These are phyloP conservation scores for Orientallactaga sibirica DNA, from an alignment of 2,797 vertebrate genomes.

Conservation along the genomic window DNA sequence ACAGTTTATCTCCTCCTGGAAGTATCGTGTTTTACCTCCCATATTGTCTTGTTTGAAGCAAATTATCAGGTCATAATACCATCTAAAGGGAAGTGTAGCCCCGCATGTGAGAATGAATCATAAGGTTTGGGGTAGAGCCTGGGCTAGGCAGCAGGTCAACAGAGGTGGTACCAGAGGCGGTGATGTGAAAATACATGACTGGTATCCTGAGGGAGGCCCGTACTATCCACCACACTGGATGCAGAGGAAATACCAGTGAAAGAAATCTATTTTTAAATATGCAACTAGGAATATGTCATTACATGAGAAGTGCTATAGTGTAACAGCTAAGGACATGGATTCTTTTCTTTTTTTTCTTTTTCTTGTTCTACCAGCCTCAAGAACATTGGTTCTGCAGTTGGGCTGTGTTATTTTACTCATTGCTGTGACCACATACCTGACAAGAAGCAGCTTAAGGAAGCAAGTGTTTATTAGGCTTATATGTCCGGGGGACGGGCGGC, in stretches of 20 bases:
- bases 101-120: background rate
- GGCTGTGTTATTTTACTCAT: background rate
- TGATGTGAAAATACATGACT: background rate
- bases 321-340: background rate
- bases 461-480: no score
- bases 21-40: conserved; percentile 12
- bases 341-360: background rate
- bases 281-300: background rate
- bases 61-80: background rate
- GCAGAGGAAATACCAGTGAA: background rate
- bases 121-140: background rate
- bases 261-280: conserved; percentile 13
- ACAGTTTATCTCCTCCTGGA: background rate
- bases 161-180: background rate
- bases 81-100: background rate
- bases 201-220: background rate
- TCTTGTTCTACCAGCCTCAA: background rate
- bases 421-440: no score
- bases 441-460: no score
- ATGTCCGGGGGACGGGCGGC: no score
- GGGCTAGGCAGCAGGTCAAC: background rate
- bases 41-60: background rate
- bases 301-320: background rate
- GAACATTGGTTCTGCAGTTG: background rate
- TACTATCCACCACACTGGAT: background rate